Base-by-base conservation (phyloP, 2,888 invertebrate species). In the Coelopa pilipes region DNA sequence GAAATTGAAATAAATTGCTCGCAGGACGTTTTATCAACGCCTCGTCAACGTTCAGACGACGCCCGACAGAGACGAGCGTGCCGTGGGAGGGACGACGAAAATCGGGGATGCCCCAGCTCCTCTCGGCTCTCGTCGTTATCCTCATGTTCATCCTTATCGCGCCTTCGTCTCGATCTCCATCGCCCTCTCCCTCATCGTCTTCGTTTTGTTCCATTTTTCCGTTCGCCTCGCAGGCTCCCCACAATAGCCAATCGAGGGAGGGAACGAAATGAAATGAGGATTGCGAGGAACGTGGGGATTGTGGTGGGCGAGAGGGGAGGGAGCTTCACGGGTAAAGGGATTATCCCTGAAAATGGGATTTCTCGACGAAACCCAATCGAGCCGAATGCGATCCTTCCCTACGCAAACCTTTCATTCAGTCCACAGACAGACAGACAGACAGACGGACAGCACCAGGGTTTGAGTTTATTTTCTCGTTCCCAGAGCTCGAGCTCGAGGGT, bases 1-100 rank as follows among this genome's bases (percentile, higher is more conserved):
- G 53, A 53, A 66, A 66, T 66, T 66, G 66, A 66, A 49, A 66
- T 66, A 66, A 66, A 66, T 66, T 66, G 65, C 46, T 34, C 65
- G 47, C 47, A 65, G 13, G 34, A 65, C 65, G 47, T 9, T 19
- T 65, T 65, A n/a, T 65, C 46, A 46, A 65, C 47, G 46, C 46
- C 19, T 65, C 46, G 19, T 13, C 17, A 24, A 65, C 17, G 17
- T 34, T 34, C 34, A 34, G 34, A 34, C 34, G 2, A 4, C 34
- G 4, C 2, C 4, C 34, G 34, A 34, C 7, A n/a, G n/a, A n/a
- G 34, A 34, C 34, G 34, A 34, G 7, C 4, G 34, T 7, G 34
- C 2, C 34, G 34, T 4, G 2, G 34, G 34, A 34, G 7, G 34
- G 34, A 34, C 34, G 34, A 34, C 2, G 34, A 34, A 34, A n/a